Percentiles rank a stretch among this genome's conserved stretches.
These are phyloP conservation scores for Seriola rivoliana DNA, from an alignment of 2,113 vertebrate genomes.

Conservation along the genomic window DNA sequence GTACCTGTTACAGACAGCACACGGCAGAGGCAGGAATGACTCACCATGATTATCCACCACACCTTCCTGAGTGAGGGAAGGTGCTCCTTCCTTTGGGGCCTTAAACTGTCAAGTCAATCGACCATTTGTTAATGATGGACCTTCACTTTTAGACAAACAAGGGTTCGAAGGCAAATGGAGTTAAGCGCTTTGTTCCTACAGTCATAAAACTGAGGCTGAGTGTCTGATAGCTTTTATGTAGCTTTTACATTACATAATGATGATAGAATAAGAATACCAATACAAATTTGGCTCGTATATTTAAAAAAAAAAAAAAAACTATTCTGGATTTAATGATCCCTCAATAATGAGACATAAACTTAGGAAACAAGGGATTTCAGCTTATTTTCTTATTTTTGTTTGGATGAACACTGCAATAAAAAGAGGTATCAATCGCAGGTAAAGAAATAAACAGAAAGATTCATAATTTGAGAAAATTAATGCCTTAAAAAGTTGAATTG, in stretches of 20 bases:
- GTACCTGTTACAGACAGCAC: conserved; percentile 67
- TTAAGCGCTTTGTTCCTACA: conserved; percentile 44
- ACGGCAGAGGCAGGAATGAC: conserved; percentile 42
- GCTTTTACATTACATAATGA: conserved; percentile 37
- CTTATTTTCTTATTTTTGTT: background rate
- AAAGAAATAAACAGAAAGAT: too few species aligned
- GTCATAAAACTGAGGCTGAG: conserved; percentile 17
- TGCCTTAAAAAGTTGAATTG: too few species aligned
- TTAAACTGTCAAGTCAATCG: conserved; percentile 35
- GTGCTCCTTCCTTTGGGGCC: background rate
- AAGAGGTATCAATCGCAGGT: background rate
- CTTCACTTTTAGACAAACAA: conserved; percentile 69
- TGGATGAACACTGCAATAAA: background rate
- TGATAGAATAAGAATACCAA: background rate
- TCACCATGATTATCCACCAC: conserved; percentile 29
- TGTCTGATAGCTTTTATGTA: conserved; percentile 1
- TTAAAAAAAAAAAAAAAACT: background rate
- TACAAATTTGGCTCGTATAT: background rate
- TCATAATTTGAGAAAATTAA: too few species aligned
- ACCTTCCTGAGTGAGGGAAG: conserved; percentile 11
- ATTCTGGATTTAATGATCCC: background rate
- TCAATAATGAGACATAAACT: background rate
- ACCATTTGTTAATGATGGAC: conserved; percentile 59
- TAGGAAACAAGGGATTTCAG: background rate
- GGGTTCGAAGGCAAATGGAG: conserved; percentile 58